These are phyloP conservation scores for Neomonachus schauinslandi DNA, from an alignment of 2,113 vertebrate genomes.

Conservation along the genomic window DNA sequence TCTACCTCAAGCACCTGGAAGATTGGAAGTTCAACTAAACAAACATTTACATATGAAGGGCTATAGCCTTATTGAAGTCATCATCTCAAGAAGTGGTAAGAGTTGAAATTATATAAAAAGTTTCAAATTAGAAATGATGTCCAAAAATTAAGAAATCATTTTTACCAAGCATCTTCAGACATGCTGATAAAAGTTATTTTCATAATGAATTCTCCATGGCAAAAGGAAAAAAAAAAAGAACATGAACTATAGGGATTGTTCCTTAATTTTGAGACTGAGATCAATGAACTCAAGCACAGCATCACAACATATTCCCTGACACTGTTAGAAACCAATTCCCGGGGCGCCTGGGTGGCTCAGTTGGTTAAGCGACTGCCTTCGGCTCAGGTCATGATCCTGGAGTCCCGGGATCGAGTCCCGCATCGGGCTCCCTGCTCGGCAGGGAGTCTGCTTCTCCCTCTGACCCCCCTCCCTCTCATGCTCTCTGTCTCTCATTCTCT, in stretches of 20 bases:
- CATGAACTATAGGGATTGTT: background rate
- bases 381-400: too few relatives aligned
- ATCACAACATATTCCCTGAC: background rate
- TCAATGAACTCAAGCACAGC: background rate
- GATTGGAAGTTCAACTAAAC: background rate
- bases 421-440: too few relatives aligned
- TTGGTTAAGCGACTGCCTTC: too few relatives aligned
- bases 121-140: background rate
- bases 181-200: background rate
- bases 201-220: background rate
- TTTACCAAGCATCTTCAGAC: background rate
- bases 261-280: background rate
- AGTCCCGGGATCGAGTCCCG: too few relatives aligned
- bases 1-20: background rate
- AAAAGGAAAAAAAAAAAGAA: background rate
- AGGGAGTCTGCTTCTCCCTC: too few relatives aligned
- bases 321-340: background rate
- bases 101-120: background rate
- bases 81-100: background rate
- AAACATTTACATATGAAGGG: background rate
- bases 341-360: too few relatives aligned
- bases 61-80: background rate
- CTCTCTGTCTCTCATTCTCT: too few relatives aligned
- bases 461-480: too few relatives aligned
- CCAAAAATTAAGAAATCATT: background rate